Conservation (phyloP, 2,888 invertebrate species). For the Drosophila recens region DNA sequence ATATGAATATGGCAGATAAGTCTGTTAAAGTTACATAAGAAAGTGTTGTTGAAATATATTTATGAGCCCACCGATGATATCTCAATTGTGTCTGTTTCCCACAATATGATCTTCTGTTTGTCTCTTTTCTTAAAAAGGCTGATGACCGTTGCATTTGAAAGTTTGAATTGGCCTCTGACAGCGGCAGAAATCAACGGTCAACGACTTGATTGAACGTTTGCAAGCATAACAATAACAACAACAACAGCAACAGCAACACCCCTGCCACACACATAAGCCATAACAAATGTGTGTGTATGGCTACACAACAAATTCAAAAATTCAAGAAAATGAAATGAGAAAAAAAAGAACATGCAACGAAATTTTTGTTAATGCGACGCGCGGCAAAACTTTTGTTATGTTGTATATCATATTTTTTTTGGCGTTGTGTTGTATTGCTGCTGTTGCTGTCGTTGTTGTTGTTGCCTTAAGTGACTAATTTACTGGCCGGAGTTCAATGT, state of each 20-base stretch:
- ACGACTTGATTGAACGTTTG: too few relatives aligned
- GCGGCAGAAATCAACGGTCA: slow-evolving; percentile 55
- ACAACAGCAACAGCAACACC: too few relatives aligned
- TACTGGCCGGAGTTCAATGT: slow-evolving; percentile 78
- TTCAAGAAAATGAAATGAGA: neutral
- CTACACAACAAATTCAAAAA: too few relatives aligned
- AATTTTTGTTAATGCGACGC: slow-evolving; percentile 67
- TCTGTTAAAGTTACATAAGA: neutral
- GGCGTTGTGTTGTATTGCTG: slow-evolving; percentile 6
- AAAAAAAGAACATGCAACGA: slow-evolving; percentile 33
- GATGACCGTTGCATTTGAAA: slow-evolving; percentile 53
- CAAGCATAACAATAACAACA: too few relatives aligned
- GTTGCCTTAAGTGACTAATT: slow-evolving; percentile 77
- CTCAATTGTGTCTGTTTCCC: slow-evolving; percentile 25
- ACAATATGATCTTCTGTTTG: neutral
- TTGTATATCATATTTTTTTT: slow-evolving; percentile 54
- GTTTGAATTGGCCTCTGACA: slow-evolving; percentile 47
- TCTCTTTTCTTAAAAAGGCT: slow-evolving; percentile 7
- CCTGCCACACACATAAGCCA: too few relatives aligned
- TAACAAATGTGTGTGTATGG: too few relatives aligned
- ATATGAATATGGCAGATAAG: neutral
- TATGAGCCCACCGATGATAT: slow-evolving; percentile 16
- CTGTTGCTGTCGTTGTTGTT: too few relatives aligned
- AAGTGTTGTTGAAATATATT: neutral
- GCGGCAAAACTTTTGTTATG: slow-evolving; percentile 76